These are phyloP conservation scores for Zaprionus camerounensis DNA, from an alignment of 1,140 invertebrate species.

Conservation along the genomic window DNA sequence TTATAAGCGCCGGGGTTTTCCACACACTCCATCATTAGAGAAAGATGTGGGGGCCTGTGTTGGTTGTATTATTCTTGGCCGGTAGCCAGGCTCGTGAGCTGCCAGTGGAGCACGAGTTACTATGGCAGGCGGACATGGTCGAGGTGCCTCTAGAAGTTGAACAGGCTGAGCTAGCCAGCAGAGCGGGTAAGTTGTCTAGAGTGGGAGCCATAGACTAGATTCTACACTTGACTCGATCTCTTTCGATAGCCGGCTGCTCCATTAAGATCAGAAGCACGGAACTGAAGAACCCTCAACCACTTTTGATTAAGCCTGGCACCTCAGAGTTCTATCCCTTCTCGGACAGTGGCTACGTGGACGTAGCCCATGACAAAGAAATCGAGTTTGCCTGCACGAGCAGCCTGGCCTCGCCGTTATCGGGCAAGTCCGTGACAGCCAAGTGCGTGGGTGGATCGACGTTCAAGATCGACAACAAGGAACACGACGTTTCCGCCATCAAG, in stretches of 20 bases:
- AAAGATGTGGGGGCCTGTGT: conserved; percentile 55
- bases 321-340: conserved; percentile 58
- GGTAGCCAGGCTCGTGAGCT: conserved; percentile 51
- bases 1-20: conserved; percentile 57
- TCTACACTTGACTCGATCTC: neutral
- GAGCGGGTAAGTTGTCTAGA: conserved; percentile 41
- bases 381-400: conserved; percentile 71
- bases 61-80: conserved; percentile 51
- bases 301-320: conserved; percentile 66
- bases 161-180: conserved; percentile 26
- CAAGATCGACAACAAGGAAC: conserved; percentile 51
- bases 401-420: conserved; percentile 64
- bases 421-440: conserved; percentile 61
- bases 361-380: conserved; percentile 59
- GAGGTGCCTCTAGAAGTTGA: conserved; percentile 43
- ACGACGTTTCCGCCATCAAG: conserved; percentile 61
- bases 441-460: conserved; percentile 67
- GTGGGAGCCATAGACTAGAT: too few species aligned
- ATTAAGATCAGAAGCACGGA: conserved; percentile 65
- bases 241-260: conserved; percentile 55
- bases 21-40: conserved; percentile 37
- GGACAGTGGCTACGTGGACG: conserved; percentile 53
- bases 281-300: conserved; percentile 65
- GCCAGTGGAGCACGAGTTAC: conserved; percentile 44
- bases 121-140: conserved; percentile 52